Percentiles rank a stretch among this genome's conserved stretches.
These are phyloP conservation scores for Synodontis membranacea DNA, from an alignment of 2,113 vertebrate species.

Conservation along the genomic window DNA sequence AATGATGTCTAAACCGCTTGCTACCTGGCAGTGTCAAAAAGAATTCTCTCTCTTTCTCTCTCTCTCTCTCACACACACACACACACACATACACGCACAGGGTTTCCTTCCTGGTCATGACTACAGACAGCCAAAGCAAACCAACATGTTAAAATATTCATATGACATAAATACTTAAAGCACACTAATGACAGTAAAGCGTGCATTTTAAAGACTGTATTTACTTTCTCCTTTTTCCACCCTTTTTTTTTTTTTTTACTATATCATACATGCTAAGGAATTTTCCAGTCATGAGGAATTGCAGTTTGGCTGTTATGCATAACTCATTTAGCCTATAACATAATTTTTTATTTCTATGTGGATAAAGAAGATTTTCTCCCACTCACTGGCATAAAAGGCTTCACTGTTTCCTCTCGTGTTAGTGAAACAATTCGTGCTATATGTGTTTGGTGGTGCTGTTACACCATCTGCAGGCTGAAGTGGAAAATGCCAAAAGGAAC, in stretches of 20 bases:
- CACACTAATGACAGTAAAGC: constrained; percentile 71
- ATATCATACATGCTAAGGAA: constrained; percentile 63
- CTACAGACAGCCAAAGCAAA: constrained; percentile 68
- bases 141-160: constrained; percentile 75
- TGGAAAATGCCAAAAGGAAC: constrained; percentile 68
- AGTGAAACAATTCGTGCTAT: constrained; percentile 59
- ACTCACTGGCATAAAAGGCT: constrained; percentile 15
- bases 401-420: constrained; percentile 15
- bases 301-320: constrained; percentile 63
- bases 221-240: constrained; percentile 46
- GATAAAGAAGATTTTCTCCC: constrained; percentile 36
- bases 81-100: constrained; percentile 34
- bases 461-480: constrained; percentile 73
- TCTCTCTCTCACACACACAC: constrained; percentile 39
- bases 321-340: constrained; percentile 55
- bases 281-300: constrained; percentile 64
- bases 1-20: constrained; percentile 71
- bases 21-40: constrained; percentile 76
- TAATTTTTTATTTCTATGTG: constrained; percentile 33
- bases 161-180: constrained; percentile 77
- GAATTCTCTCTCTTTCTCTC: constrained; percentile 54
- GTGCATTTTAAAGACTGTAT: constrained; percentile 68
- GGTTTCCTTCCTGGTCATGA: constrained; percentile 64
- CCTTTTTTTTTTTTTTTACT: constrained; percentile 60
- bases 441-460: constrained; percentile 68